Evolutionary conservation across 2,888 invertebrate genomes (phyloP).

Genomic region (Odontocerum albicorne): DNA sequence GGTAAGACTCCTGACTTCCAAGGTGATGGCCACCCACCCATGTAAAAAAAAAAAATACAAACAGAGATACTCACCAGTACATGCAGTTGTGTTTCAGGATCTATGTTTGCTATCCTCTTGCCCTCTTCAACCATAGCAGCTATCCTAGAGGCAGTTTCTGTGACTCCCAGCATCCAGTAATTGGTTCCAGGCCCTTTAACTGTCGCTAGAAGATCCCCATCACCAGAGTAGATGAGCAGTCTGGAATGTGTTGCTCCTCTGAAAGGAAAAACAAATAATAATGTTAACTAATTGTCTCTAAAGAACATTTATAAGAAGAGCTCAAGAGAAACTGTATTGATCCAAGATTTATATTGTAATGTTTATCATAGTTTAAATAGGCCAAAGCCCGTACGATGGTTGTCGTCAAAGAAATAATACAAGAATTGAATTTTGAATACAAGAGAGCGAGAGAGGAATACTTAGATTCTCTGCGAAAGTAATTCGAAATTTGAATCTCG

Average conservation of each 20-base stretch:
- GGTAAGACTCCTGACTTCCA: background rate
- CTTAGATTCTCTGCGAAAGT: no score
- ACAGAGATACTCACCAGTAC: constrained; percentile 62
- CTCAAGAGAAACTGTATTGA: no score
- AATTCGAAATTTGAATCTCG: no score
- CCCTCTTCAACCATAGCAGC: constrained; percentile 70
- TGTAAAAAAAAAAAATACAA: background rate
- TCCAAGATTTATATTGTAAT: no score
- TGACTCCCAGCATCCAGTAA: constrained; percentile 82
- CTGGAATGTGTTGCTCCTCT: constrained; percentile 88
- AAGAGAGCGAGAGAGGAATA: no score
- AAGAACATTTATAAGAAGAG: no score
- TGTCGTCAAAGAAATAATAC: no score
- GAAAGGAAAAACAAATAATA: no score
- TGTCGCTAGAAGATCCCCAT: constrained; percentile 68
- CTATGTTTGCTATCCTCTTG: constrained; percentile 64
- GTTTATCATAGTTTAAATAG: no score
- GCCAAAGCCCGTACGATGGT: no score
- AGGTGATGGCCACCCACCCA: background rate
- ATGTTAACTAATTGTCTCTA: no score
- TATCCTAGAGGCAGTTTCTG: constrained; percentile 74
- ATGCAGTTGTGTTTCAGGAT: constrained; percentile 59
- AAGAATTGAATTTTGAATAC: no score
- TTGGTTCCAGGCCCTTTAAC: constrained; percentile 76
- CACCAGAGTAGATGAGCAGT: constrained; percentile 71